Conservation (phyloP, 2,113 vertebrate species). For the Parotia lawesii region DNA sequence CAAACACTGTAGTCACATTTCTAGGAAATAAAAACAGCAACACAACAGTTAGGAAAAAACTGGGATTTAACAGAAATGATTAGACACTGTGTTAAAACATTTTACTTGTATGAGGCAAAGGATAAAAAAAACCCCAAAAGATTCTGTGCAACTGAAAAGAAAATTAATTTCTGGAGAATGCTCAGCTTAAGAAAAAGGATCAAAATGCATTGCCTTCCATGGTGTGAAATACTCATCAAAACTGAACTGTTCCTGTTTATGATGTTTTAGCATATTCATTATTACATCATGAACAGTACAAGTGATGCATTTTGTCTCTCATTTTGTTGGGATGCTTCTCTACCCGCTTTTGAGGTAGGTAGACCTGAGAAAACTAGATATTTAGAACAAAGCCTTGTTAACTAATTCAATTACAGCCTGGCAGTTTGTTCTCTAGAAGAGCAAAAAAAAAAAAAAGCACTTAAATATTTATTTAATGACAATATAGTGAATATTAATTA, state of each 20-base stretch:
- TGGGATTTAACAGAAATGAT: not conserved
- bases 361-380: conserved; percentile 67
- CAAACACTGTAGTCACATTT: not conserved
- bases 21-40: not conserved
- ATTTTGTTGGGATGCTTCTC: conserved; percentile 84
- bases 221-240: not conserved
- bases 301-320: conserved; percentile 72
- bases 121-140: not conserved
- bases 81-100: not conserved
- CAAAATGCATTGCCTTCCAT: not conserved
- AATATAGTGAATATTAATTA: not conserved
- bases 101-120: not conserved
- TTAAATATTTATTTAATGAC: not conserved
- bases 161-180: not conserved
- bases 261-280: not conserved
- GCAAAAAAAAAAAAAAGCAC: not conserved
- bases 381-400: conserved; percentile 74
- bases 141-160: not conserved
- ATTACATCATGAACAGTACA: not conserved
- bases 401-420: conserved; percentile 76
- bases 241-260: not conserved
- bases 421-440: conserved; percentile 77
- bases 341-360: conserved; percentile 87
- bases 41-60: not conserved
- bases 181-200: not conserved